Conservation (phyloP, 2,888 invertebrate genomes). For the Hyppa rectilinea region DNA sequence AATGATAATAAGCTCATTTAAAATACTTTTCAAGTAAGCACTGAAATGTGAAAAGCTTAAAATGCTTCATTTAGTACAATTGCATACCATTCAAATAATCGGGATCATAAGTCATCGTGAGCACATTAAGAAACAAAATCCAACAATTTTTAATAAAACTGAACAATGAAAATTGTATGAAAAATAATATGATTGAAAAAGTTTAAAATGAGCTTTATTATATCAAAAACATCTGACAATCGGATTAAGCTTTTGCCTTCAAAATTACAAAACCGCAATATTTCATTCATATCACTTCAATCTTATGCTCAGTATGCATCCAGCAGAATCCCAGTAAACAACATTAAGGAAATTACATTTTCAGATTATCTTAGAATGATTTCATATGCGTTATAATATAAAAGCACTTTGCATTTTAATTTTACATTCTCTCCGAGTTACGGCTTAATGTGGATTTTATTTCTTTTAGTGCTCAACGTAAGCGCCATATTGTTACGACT, state of each 20-base stretch:
- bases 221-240: slow-evolving; percentile 16
- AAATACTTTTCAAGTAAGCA: not conserved
- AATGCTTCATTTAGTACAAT: not conserved
- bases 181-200: not conserved
- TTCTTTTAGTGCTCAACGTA: slow-evolving; percentile 59
- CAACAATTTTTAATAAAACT: not conserved
- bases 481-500: slow-evolving; percentile 61
- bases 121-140: not conserved
- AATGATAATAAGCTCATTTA: not conserved
- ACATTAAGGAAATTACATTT: slow-evolving; percentile 74
- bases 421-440: slow-evolving; percentile 62
- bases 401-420: slow-evolving; percentile 70
- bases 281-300: slow-evolving; percentile 48
- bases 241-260: slow-evolving; percentile 13
- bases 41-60: not conserved
- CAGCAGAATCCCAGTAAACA: slow-evolving; percentile 41
- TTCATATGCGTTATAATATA: slow-evolving; percentile 64
- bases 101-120: not conserved
- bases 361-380: slow-evolving; percentile 65
- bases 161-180: not conserved
- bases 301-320: slow-evolving; percentile 55
- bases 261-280: slow-evolving; percentile 57
- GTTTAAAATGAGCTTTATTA: not conserved
- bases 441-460: slow-evolving; percentile 69
- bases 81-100: not conserved